Base-by-base conservation (phyloP, 2,113 vertebrate genomes). In the Odobenus rosmarus region DNA sequence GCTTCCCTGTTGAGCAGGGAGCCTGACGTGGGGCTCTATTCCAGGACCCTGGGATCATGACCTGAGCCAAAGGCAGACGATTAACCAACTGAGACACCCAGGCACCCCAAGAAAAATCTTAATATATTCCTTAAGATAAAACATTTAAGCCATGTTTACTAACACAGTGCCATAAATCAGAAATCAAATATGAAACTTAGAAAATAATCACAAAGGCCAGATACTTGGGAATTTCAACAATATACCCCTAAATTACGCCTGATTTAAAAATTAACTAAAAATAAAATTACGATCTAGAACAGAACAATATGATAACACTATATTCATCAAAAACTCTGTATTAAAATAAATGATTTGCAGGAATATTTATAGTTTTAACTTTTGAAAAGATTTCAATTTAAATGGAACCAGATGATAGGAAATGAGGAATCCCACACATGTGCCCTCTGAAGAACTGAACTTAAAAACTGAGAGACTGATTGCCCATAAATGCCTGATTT, bases 11-110 rank as follows among this genome's bases (percentile, higher is more conserved):
- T 64, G 62, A 64, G 28, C 62, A 64, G 62, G 28, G 62, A 64
- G 28, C 28, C 5, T 14, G 3, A 33, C 5, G 2, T 3, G 5
- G 62, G 62, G 13, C 62, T 7, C 13, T 2, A 33, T 33, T 14
- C 14, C 28, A 64, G 13, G 62, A 64, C 28, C 62, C 13, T 53
- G 51, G 51, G 14, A 53, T 53, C 51, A 53, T 53, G 51, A 53
- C 51, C 51, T 14, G 1, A 64, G 62, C 62, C 14, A 1, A 64
- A 64, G 62, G 5, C 28, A 15, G 62, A 6, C 4, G 4, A 12
- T 64, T 64, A 64, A 33, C 28, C 14, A 33, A 64, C 28, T 64
- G 28, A 33, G 62, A 14, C 62, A 64, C 62, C 62, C 62, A 64
- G 31, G 14, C 2, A 16, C 14, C 62, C 14, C 62, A 62, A 62